A percentile compares a stretch with the other conserved stretches of the same genome.
Conservation (phyloP, 2,113 vertebrate genomes). For the Phrynosoma blainvillii region DNA sequence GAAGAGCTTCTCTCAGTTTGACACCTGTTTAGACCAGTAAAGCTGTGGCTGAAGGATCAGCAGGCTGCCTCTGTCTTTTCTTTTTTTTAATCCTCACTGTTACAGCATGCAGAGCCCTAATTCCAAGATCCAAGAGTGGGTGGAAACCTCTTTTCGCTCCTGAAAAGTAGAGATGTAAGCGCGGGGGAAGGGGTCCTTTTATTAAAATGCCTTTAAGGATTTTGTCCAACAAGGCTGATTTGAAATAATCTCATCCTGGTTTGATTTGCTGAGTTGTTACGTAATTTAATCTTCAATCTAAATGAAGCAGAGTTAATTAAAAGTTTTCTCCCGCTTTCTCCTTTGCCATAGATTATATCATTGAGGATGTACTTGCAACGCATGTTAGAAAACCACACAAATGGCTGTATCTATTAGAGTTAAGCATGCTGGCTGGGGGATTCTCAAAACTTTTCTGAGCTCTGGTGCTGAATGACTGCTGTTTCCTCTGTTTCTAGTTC, state of each 20-base stretch:
- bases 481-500: background rate
- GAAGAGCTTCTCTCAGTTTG: constrained; percentile 17
- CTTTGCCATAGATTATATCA: constrained; percentile 12
- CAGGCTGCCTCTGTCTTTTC: background rate
- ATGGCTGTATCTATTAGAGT: background rate
- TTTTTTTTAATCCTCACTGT: background rate
- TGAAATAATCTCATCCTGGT: constrained; percentile 8
- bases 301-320: constrained; percentile 14
- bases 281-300: background rate
- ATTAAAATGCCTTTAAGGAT: constrained; percentile 13
- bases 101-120: background rate
- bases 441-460: too few species aligned
- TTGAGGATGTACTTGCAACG: background rate
- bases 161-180: background rate
- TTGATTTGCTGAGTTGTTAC: constrained; percentile 2
- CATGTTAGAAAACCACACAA: background rate
- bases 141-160: background rate
- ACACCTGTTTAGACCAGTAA: constrained; percentile 34
- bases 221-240: background rate
- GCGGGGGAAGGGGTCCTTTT: background rate
- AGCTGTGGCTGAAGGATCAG: constrained; percentile 15
- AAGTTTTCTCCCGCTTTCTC: background rate
- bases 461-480: background rate
- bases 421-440: too few species aligned
- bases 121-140: constrained; percentile 11